Base-by-base conservation (phyloP, 2,888 invertebrate species). In the Rhyacophila evoluta region DNA sequence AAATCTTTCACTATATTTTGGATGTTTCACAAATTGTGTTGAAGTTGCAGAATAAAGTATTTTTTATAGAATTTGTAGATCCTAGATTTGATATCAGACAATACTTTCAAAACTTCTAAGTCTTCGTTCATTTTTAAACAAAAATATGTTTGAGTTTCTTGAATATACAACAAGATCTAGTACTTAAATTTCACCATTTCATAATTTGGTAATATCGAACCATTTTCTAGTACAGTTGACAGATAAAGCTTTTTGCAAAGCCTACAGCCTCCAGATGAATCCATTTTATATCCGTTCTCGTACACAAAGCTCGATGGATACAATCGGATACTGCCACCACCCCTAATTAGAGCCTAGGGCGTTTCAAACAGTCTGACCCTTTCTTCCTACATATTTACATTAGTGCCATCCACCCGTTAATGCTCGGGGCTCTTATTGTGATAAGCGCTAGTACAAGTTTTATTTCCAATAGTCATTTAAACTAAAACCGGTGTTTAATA, bases 281-380 rank as follows among this genome's bases (percentile, higher is more conserved):
- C 39, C 67, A 74, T 74, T 74, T 74, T 6, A 68, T 74, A 74
- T 67, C 74, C 74, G 68, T 67, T 25, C 36, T 67, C 36, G 36
- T 67, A 41, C 55, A 73, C 74, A 75, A 71, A 55, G 67, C 75
- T 75, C 72, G 19, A 33, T 71, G 73, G 71, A 70, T 76, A 73
- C 73, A 77, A 79, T 37, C 69, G 72, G 75, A 75, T 41, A 79
- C 71, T 38, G 70, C 75, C 73, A 15, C 68, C 36, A 28, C 80
- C 71, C 72, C 74, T 77, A 80, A 80, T 80, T 80, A 80, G 77
- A 36, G 73, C 75, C 73, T 27, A 12, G 72, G 72, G 74, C 74
- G 74, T 71, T 73, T 69, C 74, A 71, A 80, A 77, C 55, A 72
- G 71, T 80, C 55, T 38, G 76, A 70, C 77, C 77, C 74, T 55